Evolutionary conservation across 1,140 invertebrate genomes (phyloP).

Genomic region (Drosophila miranda): DNA sequence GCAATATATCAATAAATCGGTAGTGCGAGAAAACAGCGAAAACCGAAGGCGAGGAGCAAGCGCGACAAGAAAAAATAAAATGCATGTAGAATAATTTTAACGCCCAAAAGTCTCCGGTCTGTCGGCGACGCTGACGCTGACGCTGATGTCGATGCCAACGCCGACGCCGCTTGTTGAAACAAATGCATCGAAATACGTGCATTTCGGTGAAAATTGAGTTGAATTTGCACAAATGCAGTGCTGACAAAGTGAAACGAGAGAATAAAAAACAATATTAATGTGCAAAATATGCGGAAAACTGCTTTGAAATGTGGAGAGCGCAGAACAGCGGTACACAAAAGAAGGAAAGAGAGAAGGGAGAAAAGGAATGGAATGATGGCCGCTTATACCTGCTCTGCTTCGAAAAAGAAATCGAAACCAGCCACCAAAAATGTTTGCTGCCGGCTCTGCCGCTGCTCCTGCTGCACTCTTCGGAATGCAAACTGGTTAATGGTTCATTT

Average conservation of each 20-base stretch:
- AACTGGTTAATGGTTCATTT: slow-evolving; percentile 69
- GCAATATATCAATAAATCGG: neutral
- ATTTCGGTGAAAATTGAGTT: slow-evolving; percentile 32
- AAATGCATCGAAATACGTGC: slow-evolving; percentile 53
- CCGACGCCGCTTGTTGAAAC: slow-evolving; percentile 45
- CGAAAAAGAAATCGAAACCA: slow-evolving; percentile 13
- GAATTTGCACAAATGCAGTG: slow-evolving; percentile 58
- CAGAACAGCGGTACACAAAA: slow-evolving; percentile 49
- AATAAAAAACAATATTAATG: slow-evolving; percentile 61
- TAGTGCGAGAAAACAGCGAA: slow-evolving; percentile 17
- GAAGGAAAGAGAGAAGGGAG: slow-evolving; percentile 23
- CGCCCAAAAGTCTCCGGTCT: slow-evolving; percentile 71
- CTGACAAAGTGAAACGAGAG: slow-evolving; percentile 65
- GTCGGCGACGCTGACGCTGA: slow-evolving; percentile 42
- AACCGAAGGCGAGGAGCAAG: slow-evolving; percentile 2
- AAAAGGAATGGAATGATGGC: slow-evolving; percentile 64
- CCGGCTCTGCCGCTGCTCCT: slow-evolving; percentile 34
- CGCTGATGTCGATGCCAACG: neutral
- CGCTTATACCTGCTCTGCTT: slow-evolving; percentile 65
- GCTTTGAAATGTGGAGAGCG: slow-evolving; percentile 23
- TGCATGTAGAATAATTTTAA: slow-evolving; percentile 61
- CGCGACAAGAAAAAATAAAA: slow-evolving; percentile 2
- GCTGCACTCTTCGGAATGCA: slow-evolving; percentile 54
- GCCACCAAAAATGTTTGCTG: too few species aligned
- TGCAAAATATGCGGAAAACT: slow-evolving; percentile 67